Evolutionary conservation across 1,140 invertebrate species (phyloP).

Genomic region (Chrysopa pallens): DNA sequence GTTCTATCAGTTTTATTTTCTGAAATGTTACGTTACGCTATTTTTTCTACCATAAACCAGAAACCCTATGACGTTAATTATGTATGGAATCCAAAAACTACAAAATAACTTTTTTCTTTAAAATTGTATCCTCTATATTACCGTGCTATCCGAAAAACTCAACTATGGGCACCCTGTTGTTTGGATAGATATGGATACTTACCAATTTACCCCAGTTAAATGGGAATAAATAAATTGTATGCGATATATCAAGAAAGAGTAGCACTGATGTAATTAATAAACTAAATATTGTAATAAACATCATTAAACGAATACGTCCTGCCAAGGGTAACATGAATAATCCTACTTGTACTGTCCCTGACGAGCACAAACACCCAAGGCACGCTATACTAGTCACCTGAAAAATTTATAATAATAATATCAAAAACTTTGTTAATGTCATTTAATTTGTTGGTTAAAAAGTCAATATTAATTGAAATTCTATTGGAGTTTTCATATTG

Average conservation of each 20-base stretch:
- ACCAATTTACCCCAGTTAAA: constrained; percentile 69
- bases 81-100: not conserved
- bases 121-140: not conserved
- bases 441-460: too few relatives aligned
- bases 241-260: constrained; percentile 69
- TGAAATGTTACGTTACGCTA: too few relatives aligned
- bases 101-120: not conserved
- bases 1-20: too few relatives aligned
- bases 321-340: constrained; percentile 57
- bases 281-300: constrained; percentile 65
- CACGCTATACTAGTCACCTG: constrained; percentile 58
- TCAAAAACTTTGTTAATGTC: too few relatives aligned
- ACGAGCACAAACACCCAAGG: constrained; percentile 52
- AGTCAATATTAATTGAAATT: too few relatives aligned
- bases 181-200: constrained; percentile 19
- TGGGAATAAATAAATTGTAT: constrained; percentile 60
- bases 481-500: too few relatives aligned
- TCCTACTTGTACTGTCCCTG: constrained; percentile 55
- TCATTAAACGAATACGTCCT: constrained; percentile 44
- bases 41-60: too few relatives aligned
- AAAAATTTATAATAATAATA: too few relatives aligned
- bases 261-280: constrained; percentile 60
- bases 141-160: not conserved
- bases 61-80: too few relatives aligned
- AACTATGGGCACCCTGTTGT: not conserved